Evolutionary conservation across 1,140 invertebrate genomes (phyloP).

Genomic region (Chymomyza costata): DNA sequence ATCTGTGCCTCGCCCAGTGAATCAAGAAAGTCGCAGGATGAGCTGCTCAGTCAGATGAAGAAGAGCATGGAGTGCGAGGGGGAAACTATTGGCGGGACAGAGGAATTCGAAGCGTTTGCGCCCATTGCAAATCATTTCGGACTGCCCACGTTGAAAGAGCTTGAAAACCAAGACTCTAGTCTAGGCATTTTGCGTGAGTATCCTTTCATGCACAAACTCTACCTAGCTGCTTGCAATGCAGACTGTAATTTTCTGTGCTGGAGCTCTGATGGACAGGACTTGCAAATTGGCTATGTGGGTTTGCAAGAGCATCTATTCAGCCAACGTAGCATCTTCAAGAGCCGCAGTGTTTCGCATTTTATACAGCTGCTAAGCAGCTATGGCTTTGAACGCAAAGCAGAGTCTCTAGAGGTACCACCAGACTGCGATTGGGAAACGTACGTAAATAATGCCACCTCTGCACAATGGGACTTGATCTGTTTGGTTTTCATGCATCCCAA

Average conservation of each 20-base stretch:
- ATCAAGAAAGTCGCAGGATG: too few species aligned
- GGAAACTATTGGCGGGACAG: too few species aligned
- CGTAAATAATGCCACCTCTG: too few species aligned
- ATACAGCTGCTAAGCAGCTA: neutral
- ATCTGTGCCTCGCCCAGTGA: too few species aligned
- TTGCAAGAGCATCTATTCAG: conserved; percentile 37
- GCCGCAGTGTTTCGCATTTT: conserved; percentile 27
- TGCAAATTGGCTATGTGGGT: conserved; percentile 28
- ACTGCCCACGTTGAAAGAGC: neutral
- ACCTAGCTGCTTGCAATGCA: conserved; percentile 12
- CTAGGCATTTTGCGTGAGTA: neutral
- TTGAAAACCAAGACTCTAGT: neutral
- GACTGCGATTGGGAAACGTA: too few species aligned
- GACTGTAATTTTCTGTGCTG: conserved; percentile 22
- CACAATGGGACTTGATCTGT: too few species aligned
- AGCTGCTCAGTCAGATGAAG: too few species aligned
- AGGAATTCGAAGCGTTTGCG: too few species aligned
- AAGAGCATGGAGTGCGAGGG: too few species aligned
- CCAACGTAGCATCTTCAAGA: conserved; percentile 18
- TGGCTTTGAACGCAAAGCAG: conserved; percentile 32
- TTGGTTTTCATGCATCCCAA: too few species aligned
- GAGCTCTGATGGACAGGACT: conserved; percentile 9
- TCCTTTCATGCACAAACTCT: conserved; percentile 30
- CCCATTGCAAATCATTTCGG: too few species aligned
- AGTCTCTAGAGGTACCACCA: too few species aligned